Evolutionary conservation across 2,888 invertebrate species (phyloP).

Genomic region (Aromia moschata): DNA sequence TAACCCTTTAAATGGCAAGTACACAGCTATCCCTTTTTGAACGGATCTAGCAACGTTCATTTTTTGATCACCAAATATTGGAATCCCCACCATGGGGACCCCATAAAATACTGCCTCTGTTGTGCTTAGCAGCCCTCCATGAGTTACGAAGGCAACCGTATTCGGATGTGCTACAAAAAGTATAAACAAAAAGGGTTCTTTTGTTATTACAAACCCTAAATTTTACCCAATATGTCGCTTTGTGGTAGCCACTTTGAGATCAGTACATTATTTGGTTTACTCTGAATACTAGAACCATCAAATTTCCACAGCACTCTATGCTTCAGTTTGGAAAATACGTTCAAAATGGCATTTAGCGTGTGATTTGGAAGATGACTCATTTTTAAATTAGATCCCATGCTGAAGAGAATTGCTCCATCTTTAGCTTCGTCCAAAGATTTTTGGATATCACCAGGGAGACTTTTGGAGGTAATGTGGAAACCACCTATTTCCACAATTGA

Average conservation of each 20-base stretch:
- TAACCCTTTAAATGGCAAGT: slow-evolving; percentile 35
- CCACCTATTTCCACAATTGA: slow-evolving; percentile 69
- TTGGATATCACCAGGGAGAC: slow-evolving; percentile 51
- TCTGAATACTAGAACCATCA: slow-evolving; percentile 47
- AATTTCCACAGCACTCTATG: slow-evolving; percentile 63
- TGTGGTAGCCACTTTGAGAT: slow-evolving; percentile 75
- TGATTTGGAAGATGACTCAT: slow-evolving; percentile 52
- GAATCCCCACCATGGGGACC: slow-evolving; percentile 65
- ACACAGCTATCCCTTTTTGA: slow-evolving; percentile 40
- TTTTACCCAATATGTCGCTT: slow-evolving; percentile 50
- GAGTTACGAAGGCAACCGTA: slow-evolving; percentile 67
- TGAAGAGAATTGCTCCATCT: slow-evolving; percentile 59
- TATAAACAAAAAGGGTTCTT: slow-evolving; percentile 6
- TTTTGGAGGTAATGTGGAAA: slow-evolving; percentile 56
- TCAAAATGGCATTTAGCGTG: slow-evolving; percentile 51
- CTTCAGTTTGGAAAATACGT: slow-evolving; percentile 57
- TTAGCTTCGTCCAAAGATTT: slow-evolving; percentile 54
- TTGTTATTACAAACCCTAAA: background rate
- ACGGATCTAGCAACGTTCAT: slow-evolving; percentile 63
- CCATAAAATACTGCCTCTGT: slow-evolving; percentile 66
- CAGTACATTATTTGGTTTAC: slow-evolving; percentile 65
- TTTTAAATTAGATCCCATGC: slow-evolving; percentile 61
- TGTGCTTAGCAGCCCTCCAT: slow-evolving; percentile 68
- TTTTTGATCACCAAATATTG: slow-evolving; percentile 65
- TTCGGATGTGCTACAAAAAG: slow-evolving; percentile 64